Evolutionary conservation across 1,140 invertebrate genomes (phyloP).

Genomic region (Diabrotica virgifera): DNA sequence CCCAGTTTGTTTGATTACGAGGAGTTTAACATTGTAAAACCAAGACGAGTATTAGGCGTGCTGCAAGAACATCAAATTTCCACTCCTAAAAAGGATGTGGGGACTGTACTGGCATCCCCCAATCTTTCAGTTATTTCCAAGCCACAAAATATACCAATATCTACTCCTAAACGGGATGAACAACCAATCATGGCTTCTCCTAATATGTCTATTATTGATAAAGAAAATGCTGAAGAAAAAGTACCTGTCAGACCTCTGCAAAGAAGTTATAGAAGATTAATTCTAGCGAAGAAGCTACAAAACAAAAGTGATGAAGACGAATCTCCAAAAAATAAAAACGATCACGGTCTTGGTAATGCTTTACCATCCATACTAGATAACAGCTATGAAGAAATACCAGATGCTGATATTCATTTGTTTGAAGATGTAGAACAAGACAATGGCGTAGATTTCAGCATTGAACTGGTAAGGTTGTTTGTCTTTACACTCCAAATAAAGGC

Average conservation of each 20-base stretch:
- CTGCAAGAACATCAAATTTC: neutral
- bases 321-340: too few relatives aligned
- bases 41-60: neutral
- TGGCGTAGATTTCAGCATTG: neutral
- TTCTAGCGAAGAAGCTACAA: too few relatives aligned
- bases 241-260: too few relatives aligned
- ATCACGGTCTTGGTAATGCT: too few relatives aligned
- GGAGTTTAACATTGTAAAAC: neutral
- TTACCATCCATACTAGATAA: neutral
- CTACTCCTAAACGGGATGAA: neutral
- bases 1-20: constrained; percentile 10
- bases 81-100: neutral
- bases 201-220: too few relatives aligned
- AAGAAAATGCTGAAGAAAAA: too few relatives aligned
- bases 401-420: constrained; percentile 4
- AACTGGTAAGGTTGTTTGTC: too few relatives aligned
- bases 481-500: too few relatives aligned
- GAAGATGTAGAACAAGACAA: constrained; percentile 1
- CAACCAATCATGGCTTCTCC: too few relatives aligned
- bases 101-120: neutral
- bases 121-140: too few relatives aligned
- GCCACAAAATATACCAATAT: neutral
- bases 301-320: too few relatives aligned
- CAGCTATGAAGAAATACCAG: neutral
- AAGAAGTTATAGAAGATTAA: too few relatives aligned